These are phyloP conservation scores for Margarornis squamiger DNA, from an alignment of 2,797 vertebrate species.

Conservation along the genomic window DNA sequence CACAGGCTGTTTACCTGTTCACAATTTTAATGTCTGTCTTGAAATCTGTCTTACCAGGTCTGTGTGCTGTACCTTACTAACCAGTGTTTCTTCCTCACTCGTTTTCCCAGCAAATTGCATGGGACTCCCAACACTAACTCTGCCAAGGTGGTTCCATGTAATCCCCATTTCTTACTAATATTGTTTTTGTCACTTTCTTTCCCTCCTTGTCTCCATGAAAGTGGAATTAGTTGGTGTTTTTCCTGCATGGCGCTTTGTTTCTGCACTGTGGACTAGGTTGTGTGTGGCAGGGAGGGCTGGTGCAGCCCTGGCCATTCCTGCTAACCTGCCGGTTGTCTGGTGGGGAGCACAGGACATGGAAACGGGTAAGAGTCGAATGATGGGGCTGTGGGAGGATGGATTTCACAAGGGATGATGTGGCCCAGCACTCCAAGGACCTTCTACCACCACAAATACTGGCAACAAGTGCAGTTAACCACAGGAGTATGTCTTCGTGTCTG, in stretches of 20 bases:
- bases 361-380: constrained; percentile 56
- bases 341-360: constrained; percentile 52
- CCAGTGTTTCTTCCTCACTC: constrained; percentile 38
- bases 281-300: constrained; percentile 63
- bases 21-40: constrained; percentile 49
- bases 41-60: constrained; percentile 29
- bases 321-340: constrained; percentile 48
- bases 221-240: constrained; percentile 56
- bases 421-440: background rate
- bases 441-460: background rate
- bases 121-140: constrained; percentile 1
- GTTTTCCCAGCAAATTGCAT: constrained; percentile 45
- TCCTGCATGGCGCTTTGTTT: constrained; percentile 60
- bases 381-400: constrained; percentile 50
- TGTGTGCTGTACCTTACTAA: constrained; percentile 33
- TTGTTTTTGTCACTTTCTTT: constrained; percentile 48
- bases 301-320: constrained; percentile 40
- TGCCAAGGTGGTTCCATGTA: background rate
- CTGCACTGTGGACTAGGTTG: constrained; percentile 55
- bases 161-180: constrained; percentile 38
- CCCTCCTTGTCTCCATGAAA: constrained; percentile 24
- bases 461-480: background rate
- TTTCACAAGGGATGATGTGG: background rate
- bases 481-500: background rate
- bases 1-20: background rate